Percentiles rank a stretch among this genome's conserved stretches.
Evolutionary conservation across 2,113 vertebrate species (phyloP).

Genomic region (Platichthys stellatus): DNA sequence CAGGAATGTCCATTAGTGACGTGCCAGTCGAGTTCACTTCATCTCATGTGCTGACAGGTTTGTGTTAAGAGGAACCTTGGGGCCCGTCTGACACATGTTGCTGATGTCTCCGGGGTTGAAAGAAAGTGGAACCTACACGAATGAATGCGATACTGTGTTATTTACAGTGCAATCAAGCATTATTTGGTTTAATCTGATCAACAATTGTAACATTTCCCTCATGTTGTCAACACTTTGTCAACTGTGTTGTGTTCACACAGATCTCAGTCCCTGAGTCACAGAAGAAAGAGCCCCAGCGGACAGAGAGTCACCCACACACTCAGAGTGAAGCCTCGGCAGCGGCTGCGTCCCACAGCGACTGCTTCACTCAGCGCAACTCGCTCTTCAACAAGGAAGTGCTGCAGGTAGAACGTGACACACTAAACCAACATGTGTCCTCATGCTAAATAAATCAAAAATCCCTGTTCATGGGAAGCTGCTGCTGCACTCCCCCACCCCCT

Average conservation of each 20-base stretch:
- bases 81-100: slow-evolving; percentile 55
- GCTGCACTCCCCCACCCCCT: neutral
- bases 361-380: slow-evolving; percentile 73
- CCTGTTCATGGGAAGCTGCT: neutral
- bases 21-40: slow-evolving; percentile 54
- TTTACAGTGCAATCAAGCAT: neutral
- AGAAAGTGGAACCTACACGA: slow-evolving; percentile 39
- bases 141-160: neutral
- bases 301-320: slow-evolving; percentile 41
- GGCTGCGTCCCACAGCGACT: slow-evolving; percentile 57
- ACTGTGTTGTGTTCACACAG: slow-evolving; percentile 49
- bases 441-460: neutral
- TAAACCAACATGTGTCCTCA: neutral
- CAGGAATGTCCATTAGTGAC: slow-evolving; percentile 51
- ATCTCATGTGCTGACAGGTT: slow-evolving; percentile 54
- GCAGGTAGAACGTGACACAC: slow-evolving; percentile 70
- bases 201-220: neutral
- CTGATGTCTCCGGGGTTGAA: slow-evolving; percentile 35
- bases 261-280: slow-evolving; percentile 46
- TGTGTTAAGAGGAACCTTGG: slow-evolving; percentile 44
- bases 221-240: slow-evolving; percentile 9
- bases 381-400: slow-evolving; percentile 80
- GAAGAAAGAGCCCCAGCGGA: slow-evolving; percentile 48
- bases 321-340: slow-evolving; percentile 45
- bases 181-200: neutral